A percentile compares a stretch with the other conserved stretches of the same genome.
phyloP scores from a whole-genome alignment of 2,113 vertebrate species.

The Cheilinus undulatus region DNA sequence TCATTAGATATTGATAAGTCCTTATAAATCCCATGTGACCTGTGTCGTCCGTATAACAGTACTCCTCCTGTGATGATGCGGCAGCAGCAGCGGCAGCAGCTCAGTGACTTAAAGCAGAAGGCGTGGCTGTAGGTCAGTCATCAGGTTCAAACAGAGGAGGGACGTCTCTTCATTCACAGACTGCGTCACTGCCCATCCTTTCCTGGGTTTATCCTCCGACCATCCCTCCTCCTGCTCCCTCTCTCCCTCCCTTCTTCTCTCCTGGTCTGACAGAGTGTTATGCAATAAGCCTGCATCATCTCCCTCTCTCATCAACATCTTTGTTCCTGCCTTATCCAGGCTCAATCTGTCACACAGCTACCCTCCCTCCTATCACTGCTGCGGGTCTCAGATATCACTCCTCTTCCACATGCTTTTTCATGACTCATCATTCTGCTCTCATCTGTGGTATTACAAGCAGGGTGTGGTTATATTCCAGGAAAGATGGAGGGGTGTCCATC shows the following conservation, averaged over 20 bases:
- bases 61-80: background rate
- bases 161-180: slow-evolving; percentile 29
- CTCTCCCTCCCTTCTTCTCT: slow-evolving; percentile 18
- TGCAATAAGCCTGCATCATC: slow-evolving; percentile 41
- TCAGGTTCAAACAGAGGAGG: slow-evolving; percentile 30
- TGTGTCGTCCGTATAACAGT: background rate
- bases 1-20: background rate
- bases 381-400: slow-evolving; percentile 4
- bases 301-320: slow-evolving; percentile 33
- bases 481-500: too few relatives aligned
- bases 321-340: slow-evolving; percentile 22
- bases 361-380: background rate
- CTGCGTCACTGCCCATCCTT: slow-evolving; percentile 16
- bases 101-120: slow-evolving; percentile 9
- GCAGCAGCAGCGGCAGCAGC: background rate
- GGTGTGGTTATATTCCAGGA: too few relatives aligned
- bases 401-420: background rate
- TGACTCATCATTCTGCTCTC: too few relatives aligned
- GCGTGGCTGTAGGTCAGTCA: background rate
- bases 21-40: too few relatives aligned
- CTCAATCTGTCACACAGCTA: slow-evolving; percentile 39
- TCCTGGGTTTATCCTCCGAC: slow-evolving; percentile 14
- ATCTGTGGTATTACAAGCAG: too few relatives aligned
- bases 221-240: slow-evolving; percentile 4
- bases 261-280: slow-evolving; percentile 44